Evolutionary conservation across 30 jellyfish, hydroid and myxozoan species (phyloP).

Genomic region (Rhopilema esculentum): DNA sequence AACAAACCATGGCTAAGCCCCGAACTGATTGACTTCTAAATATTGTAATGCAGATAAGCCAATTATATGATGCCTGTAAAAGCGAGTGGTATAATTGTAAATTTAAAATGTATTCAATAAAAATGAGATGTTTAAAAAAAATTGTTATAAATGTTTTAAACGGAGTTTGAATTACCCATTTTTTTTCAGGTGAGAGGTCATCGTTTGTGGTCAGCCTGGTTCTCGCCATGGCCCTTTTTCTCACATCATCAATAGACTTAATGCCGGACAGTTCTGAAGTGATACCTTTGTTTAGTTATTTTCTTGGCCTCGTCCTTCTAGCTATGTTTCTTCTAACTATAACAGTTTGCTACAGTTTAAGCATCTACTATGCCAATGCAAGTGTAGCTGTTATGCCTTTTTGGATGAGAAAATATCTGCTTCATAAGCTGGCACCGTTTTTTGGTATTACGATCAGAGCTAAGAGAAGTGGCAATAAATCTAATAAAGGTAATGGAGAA

Average conservation of each 20-base stretch:
- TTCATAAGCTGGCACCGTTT: constrained; percentile 69
- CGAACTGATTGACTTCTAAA: no score
- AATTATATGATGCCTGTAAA: no score
- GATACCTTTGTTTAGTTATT: constrained; percentile 87
- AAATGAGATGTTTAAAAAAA: no score
- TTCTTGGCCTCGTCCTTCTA: constrained; percentile 76
- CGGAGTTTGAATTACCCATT: no score
- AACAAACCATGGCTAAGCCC: no score
- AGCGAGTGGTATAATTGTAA: no score
- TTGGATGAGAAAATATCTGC: constrained; percentile 85
- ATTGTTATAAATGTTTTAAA: no score
- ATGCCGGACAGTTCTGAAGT: constrained; percentile 98
- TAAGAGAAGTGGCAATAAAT: constrained; percentile 9
- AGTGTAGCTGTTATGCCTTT: constrained; percentile 82
- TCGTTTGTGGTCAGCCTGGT: constrained; percentile 84
- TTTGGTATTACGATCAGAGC: constrained; percentile 62
- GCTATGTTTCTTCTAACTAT: constrained; percentile 79
- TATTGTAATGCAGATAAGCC: no score
- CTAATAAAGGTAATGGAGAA: neutral
- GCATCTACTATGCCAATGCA: constrained; percentile 88
- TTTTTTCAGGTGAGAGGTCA: constrained; percentile 86
- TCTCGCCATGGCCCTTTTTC: constrained; percentile 92
- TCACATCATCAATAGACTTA: constrained; percentile 80
- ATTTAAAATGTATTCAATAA: no score
- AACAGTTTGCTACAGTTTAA: constrained; percentile 87